These are phyloP conservation scores for Mareca strepera DNA, from an alignment of 2,797 vertebrate genomes.

Conservation along the genomic window DNA sequence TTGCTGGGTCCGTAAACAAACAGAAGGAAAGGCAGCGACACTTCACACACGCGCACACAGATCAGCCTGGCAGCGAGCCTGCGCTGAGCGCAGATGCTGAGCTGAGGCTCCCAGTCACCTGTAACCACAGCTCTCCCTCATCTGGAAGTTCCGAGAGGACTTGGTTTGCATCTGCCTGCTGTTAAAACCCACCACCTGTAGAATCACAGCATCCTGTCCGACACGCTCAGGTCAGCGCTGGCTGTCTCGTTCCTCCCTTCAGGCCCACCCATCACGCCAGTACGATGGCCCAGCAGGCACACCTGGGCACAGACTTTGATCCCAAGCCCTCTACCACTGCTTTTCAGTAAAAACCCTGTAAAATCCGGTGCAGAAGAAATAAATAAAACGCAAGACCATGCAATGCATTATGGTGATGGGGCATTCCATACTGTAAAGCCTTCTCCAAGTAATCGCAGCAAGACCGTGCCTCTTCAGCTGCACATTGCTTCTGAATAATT, in stretches of 20 bases:
- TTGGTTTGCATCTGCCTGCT: neutral
- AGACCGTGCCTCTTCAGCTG: neutral
- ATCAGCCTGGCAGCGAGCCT: neutral
- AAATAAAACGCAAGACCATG: neutral
- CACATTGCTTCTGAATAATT: neutral
- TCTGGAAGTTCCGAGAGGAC: neutral
- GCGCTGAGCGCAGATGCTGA: neutral
- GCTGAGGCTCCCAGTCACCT: neutral
- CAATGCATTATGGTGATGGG: neutral
- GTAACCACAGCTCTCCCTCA: neutral
- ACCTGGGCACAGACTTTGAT: neutral
- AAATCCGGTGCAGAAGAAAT: neutral
- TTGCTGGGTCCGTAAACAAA: neutral
- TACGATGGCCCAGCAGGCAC: neutral
- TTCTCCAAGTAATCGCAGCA: neutral
- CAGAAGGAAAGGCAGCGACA: neutral
- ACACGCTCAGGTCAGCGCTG: neutral
- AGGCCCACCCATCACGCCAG: rapidly evolving
- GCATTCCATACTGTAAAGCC: neutral
- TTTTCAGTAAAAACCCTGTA: neutral
- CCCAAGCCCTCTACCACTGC: neutral
- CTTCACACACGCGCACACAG: neutral
- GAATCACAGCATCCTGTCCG: neutral
- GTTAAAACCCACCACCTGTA: neutral
- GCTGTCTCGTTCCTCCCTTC: neutral